Conservation (phyloP, 2,113 vertebrate species). For the Ailuropoda melanoleuca region DNA sequence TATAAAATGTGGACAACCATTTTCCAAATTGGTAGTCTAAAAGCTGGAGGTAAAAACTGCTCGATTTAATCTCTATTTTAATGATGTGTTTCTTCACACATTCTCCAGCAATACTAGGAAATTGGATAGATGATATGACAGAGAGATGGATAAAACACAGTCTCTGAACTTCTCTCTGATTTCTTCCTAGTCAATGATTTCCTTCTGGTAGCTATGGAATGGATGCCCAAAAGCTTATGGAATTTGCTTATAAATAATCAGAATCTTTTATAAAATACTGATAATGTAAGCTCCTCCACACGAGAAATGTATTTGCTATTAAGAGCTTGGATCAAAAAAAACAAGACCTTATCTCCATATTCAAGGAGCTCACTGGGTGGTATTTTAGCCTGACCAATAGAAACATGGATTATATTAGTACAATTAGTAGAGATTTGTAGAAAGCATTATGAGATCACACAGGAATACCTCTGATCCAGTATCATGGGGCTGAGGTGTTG, state of each 20-base stretch:
- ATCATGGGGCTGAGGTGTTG: neutral
- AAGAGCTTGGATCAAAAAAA: neutral
- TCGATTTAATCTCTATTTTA: neutral
- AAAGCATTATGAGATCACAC: neutral
- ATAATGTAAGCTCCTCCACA: neutral
- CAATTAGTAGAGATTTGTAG: neutral
- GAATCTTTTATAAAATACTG: slow-evolving; percentile 34
- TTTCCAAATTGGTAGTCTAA: neutral
- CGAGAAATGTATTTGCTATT: slow-evolving; percentile 14
- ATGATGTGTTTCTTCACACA: neutral
- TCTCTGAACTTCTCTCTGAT: neutral
- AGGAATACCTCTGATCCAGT: neutral
- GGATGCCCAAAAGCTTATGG: neutral
- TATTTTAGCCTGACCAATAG: neutral
- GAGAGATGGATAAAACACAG: slow-evolving; percentile 7
- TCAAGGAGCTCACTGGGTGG: neutral
- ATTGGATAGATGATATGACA: neutral
- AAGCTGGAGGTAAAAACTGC: neutral
- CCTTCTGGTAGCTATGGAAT: neutral
- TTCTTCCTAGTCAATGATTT: neutral
- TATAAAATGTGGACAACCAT: neutral
- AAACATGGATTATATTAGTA: neutral
- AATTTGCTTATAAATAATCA: slow-evolving; percentile 28
- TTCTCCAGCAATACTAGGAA: neutral
- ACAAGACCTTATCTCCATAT: neutral